Conservation (phyloP, 1,140 invertebrate species). For the Drosophila bocqueti region DNA sequence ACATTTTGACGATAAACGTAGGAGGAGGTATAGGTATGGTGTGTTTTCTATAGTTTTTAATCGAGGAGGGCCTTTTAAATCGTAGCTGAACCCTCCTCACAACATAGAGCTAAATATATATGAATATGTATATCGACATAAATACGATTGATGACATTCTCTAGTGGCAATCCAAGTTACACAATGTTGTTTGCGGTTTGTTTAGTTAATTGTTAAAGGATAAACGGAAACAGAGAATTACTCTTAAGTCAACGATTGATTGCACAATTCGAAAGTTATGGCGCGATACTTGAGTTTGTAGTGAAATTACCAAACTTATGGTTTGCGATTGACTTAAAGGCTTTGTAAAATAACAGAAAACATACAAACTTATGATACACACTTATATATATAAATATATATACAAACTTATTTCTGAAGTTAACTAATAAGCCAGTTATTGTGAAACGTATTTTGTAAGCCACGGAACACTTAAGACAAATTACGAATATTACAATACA, state of each 20-base stretch:
- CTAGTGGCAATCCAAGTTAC: conserved; percentile 69
- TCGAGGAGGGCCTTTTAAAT: conserved; percentile 53
- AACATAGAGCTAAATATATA: conserved; percentile 47
- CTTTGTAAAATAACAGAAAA: conserved; percentile 62
- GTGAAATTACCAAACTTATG: conserved; percentile 53
- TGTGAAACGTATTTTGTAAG: conserved; percentile 63
- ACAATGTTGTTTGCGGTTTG: conserved; percentile 73
- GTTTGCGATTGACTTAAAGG: conserved; percentile 75
- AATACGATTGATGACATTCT: conserved; percentile 53
- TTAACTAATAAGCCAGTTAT: conserved; percentile 60
- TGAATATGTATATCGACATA: conserved; percentile 17
- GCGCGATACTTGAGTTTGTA: conserved; percentile 42
- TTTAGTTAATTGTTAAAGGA: conserved; percentile 77
- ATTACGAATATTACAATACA: conserved; percentile 49
- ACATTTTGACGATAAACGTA: conserved; percentile 46
- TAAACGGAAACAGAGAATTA: conserved; percentile 34
- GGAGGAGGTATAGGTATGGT: conserved; percentile 2
- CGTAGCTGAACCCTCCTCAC: conserved; percentile 35
- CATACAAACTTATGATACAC: conserved; percentile 29
- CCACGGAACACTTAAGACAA: conserved; percentile 47
- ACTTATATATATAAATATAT: conserved; percentile 22
- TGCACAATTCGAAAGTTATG: conserved; percentile 52
- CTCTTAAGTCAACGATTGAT: conserved; percentile 54
- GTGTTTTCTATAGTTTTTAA: conserved; percentile 78
- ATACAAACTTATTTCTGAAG: conserved; percentile 54